A percentile compares a stretch with the other conserved stretches of the same genome.
These are phyloP conservation scores for Heliconius cydno DNA, from an alignment of 2,888 invertebrate genomes.

Conservation along the genomic window DNA sequence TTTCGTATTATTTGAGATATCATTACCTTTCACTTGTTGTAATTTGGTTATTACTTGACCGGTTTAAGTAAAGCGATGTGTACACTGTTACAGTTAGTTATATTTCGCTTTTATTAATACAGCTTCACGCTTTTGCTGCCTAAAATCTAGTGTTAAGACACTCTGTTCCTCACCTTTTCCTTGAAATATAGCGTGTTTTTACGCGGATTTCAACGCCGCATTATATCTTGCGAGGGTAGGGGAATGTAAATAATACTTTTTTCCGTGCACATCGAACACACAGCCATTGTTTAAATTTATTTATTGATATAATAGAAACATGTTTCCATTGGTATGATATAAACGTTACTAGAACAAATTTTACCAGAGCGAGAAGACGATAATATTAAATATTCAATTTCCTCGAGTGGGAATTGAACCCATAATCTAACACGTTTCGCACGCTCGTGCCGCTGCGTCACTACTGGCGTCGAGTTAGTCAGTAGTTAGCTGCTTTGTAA, in stretches of 20 bases:
- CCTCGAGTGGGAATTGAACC: background rate
- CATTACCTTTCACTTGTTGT: constrained; percentile 41
- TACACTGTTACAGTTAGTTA: background rate
- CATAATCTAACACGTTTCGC: background rate
- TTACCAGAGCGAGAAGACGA: background rate
- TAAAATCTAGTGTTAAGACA: background rate
- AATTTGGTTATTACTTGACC: constrained; percentile 26
- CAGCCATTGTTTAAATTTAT: no score
- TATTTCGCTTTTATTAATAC: background rate
- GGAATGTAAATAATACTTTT: no score
- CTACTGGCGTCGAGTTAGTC: background rate
- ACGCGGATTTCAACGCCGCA: no score
- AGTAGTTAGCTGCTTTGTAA: background rate
- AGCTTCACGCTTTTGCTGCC: no score
- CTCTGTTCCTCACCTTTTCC: background rate
- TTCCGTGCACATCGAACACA: no score
- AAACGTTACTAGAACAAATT: no score
- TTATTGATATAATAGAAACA: no score
- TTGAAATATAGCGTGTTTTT: no score
- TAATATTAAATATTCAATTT: background rate
- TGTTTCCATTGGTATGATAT: no score
- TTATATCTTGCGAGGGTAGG: no score
- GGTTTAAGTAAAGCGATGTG: constrained; percentile 18
- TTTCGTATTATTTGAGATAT: constrained; percentile 35
- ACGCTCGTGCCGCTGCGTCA: background rate